phyloP scores from a whole-genome alignment of 2,888 invertebrate genomes.

The Perizoma flavofasciatum region DNA sequence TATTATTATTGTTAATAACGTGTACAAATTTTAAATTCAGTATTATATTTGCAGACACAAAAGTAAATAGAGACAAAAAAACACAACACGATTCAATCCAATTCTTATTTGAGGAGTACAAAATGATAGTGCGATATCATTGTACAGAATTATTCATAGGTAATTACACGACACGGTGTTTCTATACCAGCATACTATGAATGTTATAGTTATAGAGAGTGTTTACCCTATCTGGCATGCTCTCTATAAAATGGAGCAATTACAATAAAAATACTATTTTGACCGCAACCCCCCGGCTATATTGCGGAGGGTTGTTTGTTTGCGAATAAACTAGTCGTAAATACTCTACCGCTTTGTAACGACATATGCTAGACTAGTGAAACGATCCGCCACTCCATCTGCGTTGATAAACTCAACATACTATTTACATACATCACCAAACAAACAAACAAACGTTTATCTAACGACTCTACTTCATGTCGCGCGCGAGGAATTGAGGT shows the following conservation, averaged over 20 bases:
- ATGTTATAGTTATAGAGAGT: constrained; percentile 55
- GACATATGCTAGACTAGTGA: not conserved
- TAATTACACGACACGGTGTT: constrained; percentile 58
- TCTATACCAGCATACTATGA: constrained; percentile 13
- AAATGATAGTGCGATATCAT: constrained; percentile 21
- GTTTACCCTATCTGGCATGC: constrained; percentile 70
- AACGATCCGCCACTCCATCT: no score
- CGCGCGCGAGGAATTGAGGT: no score
- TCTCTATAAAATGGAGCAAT: constrained; percentile 75
- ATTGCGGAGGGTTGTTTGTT: constrained; percentile 69
- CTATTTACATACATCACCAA: no score
- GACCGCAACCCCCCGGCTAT: constrained; percentile 73
- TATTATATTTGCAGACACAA: no score
- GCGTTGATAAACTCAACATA: no score
- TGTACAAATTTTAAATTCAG: no score
- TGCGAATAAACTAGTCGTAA: constrained; percentile 74
- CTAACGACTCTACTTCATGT: no score
- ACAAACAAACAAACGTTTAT: no score
- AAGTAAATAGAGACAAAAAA: no score
- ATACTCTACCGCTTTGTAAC: constrained; percentile 53
- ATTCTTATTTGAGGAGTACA: constrained; percentile 7
- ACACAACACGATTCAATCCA: constrained; percentile 1
- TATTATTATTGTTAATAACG: not conserved
- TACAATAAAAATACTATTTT: constrained; percentile 84
- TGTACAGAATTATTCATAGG: constrained; percentile 48